These are phyloP conservation scores for Oreochromis grahami DNA, from an alignment of 2,797 vertebrate species.

Conservation along the genomic window DNA sequence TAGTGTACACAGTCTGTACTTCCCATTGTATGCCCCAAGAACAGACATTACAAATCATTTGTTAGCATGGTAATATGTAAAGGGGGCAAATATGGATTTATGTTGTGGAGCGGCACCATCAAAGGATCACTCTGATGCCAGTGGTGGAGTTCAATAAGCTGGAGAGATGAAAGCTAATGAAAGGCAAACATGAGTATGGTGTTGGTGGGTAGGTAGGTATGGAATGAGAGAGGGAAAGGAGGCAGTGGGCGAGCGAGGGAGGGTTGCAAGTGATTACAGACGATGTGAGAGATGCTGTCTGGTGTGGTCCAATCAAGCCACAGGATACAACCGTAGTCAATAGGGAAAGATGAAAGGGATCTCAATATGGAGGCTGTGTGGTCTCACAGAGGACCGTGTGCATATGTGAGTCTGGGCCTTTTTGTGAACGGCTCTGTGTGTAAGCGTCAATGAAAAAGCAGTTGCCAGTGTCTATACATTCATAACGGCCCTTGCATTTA, in stretches of 20 bases:
- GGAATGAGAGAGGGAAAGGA: conserved; percentile 4
- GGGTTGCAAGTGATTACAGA: conserved; percentile 23
- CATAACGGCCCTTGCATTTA: conserved; percentile 16
- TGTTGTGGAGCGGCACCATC: conserved; percentile 68
- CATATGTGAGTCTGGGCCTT: conserved; percentile 35
- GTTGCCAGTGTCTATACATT: conserved; percentile 40
- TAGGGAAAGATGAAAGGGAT: conserved; percentile 72
- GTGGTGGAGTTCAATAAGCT: conserved; percentile 79
- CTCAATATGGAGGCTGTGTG: conserved; percentile 56
- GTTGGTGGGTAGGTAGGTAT: conserved; percentile 37
- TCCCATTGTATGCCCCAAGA: conserved; percentile 25
- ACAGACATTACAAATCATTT: conserved; percentile 63
- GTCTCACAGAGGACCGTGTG: conserved; percentile 45
- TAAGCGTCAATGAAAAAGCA: conserved; percentile 4
- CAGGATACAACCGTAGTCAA: conserved; percentile 71
- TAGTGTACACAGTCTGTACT: not conserved
- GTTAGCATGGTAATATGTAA: conserved; percentile 67
- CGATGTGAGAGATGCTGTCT: conserved; percentile 57
- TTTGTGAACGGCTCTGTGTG: not conserved
- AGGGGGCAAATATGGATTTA: conserved; percentile 76
- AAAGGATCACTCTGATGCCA: conserved; percentile 72
- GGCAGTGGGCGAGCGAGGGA: not conserved
- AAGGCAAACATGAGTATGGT: conserved; percentile 73
- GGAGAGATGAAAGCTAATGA: conserved; percentile 82
- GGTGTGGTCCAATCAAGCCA: conserved; percentile 72